Evolutionary conservation across 2,888 invertebrate species (phyloP).

Genomic region (Limulus polyphemus): DNA sequence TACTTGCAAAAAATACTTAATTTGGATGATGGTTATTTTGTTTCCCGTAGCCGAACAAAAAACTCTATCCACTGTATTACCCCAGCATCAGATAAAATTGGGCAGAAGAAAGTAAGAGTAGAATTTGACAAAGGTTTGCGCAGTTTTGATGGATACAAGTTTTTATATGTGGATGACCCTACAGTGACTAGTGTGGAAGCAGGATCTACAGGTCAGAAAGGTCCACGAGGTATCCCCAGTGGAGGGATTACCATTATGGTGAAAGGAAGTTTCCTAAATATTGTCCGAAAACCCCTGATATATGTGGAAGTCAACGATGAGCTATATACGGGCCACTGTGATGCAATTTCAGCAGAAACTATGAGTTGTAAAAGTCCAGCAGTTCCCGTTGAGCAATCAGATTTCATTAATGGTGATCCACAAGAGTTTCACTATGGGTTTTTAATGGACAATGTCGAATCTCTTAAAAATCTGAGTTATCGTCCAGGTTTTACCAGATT

Average conservation of each 20-base stretch:
- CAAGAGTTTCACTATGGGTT: slow-evolving; percentile 81
- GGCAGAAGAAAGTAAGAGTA: slow-evolving; percentile 59
- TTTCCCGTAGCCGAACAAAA: slow-evolving; percentile 17
- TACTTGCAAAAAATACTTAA: no score
- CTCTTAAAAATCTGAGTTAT: slow-evolving; percentile 58
- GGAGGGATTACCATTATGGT: slow-evolving; percentile 86
- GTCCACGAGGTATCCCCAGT: slow-evolving; percentile 77
- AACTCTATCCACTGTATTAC: slow-evolving; percentile 32
- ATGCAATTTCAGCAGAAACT: slow-evolving; percentile 56
- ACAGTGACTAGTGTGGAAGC: slow-evolving; percentile 72
- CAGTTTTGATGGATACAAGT: slow-evolving; percentile 42
- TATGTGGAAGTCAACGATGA: slow-evolving; percentile 64
- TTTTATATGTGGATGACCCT: slow-evolving; percentile 77
- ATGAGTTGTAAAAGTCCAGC: slow-evolving; percentile 79
- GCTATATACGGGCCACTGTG: slow-evolving; percentile 38
- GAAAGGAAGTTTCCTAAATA: slow-evolving; percentile 72
- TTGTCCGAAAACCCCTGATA: slow-evolving; percentile 85
- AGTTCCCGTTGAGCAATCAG: slow-evolving; percentile 46
- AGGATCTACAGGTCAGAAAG: slow-evolving; percentile 42
- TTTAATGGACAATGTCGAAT: slow-evolving; percentile 82
- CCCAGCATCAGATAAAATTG: slow-evolving; percentile 26
- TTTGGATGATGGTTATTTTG: neutral
- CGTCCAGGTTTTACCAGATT: slow-evolving; percentile 56
- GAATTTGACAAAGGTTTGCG: slow-evolving; percentile 59
- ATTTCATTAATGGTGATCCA: slow-evolving; percentile 56